These are phyloP conservation scores for Calycopis cecrops DNA, from an alignment of 1,140 invertebrate species.

Conservation along the genomic window DNA sequence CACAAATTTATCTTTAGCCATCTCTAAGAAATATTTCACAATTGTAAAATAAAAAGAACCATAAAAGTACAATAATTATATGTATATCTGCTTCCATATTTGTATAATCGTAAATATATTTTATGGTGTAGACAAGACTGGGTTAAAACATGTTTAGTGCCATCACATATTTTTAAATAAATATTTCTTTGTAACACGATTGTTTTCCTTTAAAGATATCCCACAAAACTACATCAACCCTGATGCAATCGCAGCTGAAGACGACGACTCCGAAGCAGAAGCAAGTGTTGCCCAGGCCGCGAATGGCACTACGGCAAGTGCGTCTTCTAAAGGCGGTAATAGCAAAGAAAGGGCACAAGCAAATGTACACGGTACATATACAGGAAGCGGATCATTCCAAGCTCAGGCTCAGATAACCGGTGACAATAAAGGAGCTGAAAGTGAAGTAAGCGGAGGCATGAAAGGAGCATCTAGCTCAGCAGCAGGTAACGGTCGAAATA, in stretches of 20 bases:
- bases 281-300: conserved; percentile 80
- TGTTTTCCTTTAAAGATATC: conserved; percentile 32
- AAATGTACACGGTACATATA: conserved; percentile 86
- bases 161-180: too few relatives aligned
- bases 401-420: conserved; percentile 88
- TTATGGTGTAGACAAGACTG: too few relatives aligned
- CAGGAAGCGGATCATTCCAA: conserved; percentile 84
- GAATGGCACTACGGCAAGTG: conserved; percentile 83
- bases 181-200: too few relatives aligned
- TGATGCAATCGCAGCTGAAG: conserved; percentile 47
- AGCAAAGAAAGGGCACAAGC: conserved; percentile 84
- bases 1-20: background rate
- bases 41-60: too few relatives aligned
- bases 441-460: conserved; percentile 82
- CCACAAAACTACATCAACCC: conserved; percentile 60
- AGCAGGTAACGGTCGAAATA: conserved; percentile 82
- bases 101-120: too few relatives aligned
- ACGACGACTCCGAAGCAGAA: conserved; percentile 84
- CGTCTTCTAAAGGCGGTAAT: conserved; percentile 84
- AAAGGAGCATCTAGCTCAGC: conserved; percentile 84
- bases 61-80: too few relatives aligned
- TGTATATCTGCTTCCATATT: too few relatives aligned
- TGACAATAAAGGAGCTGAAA: conserved; percentile 81
- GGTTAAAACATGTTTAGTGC: too few relatives aligned
- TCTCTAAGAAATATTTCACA: background rate